These are phyloP conservation scores for Clinocottus analis DNA, from an alignment of 2,113 vertebrate species.

Conservation along the genomic window DNA sequence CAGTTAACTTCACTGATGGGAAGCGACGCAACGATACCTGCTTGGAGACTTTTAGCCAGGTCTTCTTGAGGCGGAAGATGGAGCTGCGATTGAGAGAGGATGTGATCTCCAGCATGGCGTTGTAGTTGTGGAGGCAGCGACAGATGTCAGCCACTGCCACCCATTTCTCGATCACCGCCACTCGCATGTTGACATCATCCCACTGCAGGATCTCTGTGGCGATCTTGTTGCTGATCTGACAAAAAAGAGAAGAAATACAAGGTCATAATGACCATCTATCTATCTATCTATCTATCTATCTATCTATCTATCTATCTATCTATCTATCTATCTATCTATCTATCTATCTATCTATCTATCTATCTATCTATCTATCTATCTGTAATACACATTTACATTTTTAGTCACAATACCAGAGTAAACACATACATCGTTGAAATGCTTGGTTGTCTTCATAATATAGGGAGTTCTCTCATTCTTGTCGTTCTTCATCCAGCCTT, in stretches of 20 bases:
- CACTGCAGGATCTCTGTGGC: conserved; percentile 94
- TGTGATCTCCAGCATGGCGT: conserved; percentile 96
- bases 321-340: conserved; percentile 6
- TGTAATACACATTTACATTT: neutral
- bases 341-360: neutral
- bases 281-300: neutral
- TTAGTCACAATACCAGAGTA: neutral
- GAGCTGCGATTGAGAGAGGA: conserved; percentile 98
- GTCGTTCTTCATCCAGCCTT: conserved; percentile 99
- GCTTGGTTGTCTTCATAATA: conserved; percentile 98
- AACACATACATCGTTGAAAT: conserved; percentile 94
- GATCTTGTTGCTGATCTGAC: conserved; percentile 94
- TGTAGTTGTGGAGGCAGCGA: conserved; percentile 98
- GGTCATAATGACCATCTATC: neutral
- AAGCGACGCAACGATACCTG: conserved; percentile 84
- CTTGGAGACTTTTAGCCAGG: conserved; percentile 98
- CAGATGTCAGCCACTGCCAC: conserved; percentile 98
- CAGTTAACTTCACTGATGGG: neutral
- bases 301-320: neutral
- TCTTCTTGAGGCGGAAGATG: conserved; percentile 97
- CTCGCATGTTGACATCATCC: conserved; percentile 88
- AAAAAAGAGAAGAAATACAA: conserved; percentile 7
- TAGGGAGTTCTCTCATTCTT: conserved; percentile 95
- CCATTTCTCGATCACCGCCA: conserved; percentile 95
- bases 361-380: conserved; percentile 3